phyloP scores from a whole-genome alignment of 92 coral and sea anemone species.

The Micromussa lordhowensis region DNA sequence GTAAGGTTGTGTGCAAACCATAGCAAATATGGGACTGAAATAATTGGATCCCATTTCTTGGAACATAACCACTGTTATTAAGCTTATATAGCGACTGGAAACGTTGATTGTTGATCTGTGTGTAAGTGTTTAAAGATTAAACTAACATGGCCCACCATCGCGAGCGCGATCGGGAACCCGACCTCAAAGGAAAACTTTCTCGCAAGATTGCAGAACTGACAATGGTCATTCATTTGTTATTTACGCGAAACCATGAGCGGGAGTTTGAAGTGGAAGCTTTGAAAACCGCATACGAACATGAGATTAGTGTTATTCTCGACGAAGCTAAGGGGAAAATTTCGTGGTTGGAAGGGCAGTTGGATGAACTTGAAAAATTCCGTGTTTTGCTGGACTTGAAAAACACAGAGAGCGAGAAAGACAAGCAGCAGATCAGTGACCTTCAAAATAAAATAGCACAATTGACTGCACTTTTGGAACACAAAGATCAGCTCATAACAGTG shows the following conservation, averaged over 20 bases:
- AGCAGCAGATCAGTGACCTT: slow-evolving; percentile 70
- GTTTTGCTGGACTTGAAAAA: slow-evolving; percentile 84
- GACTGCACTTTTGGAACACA: slow-evolving; percentile 50
- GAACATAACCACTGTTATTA: not conserved
- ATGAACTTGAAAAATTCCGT: slow-evolving; percentile 87
- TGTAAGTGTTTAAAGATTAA: not conserved
- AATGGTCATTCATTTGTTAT: slow-evolving; percentile 92
- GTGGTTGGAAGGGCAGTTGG: slow-evolving; percentile 96
- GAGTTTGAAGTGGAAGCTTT: slow-evolving; percentile 91
- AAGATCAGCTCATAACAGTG: slow-evolving; percentile 63
- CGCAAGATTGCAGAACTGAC: slow-evolving; percentile 94
- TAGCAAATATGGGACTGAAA: not conserved
- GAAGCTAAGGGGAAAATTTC: slow-evolving; percentile 85
- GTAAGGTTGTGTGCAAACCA: not conserved
- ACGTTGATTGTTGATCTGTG: not conserved
- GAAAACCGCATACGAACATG: slow-evolving; percentile 86
- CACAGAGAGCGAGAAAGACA: slow-evolving; percentile 81
- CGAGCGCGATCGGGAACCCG: slow-evolving; percentile 45
- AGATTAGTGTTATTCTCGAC: slow-evolving; percentile 74
- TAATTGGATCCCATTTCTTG: not conserved
- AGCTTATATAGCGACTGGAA: not conserved
- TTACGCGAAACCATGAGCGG: slow-evolving; percentile 95
- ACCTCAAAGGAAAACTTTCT: slow-evolving; percentile 87
- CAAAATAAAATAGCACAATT: slow-evolving; percentile 75
- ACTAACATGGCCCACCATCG: slow-evolving; percentile 61